These are phyloP conservation scores for Chymomyza costata DNA, from an alignment of 1,140 invertebrate species.

Conservation along the genomic window DNA sequence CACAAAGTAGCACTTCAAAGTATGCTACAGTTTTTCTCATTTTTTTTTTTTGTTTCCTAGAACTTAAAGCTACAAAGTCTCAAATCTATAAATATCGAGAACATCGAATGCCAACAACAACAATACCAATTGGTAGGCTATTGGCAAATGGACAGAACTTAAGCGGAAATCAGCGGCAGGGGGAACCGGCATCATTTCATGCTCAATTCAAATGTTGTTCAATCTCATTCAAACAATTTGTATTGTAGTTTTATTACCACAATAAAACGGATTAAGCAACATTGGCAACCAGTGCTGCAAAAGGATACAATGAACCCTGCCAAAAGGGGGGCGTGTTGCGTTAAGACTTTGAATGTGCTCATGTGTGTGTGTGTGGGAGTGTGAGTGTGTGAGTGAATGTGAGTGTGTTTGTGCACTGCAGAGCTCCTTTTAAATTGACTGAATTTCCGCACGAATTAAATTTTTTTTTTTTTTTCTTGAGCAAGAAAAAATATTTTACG, in stretches of 20 bases:
- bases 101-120: not conserved
- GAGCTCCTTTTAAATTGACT: conserved; percentile 65
- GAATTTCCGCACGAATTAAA: conserved; percentile 73
- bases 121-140: too few relatives aligned
- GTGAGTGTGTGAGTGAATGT: conserved; percentile 19
- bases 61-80: too few relatives aligned
- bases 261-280: conserved; percentile 70
- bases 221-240: conserved; percentile 71
- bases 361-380: conserved; percentile 10
- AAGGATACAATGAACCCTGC: conserved; percentile 50
- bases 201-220: conserved; percentile 70
- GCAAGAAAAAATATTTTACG: conserved; percentile 59
- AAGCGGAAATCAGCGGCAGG: too few relatives aligned
- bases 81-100: conserved; percentile 31
- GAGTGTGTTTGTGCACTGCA: conserved; percentile 6
- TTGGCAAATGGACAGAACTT: too few relatives aligned
- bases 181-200: conserved; percentile 45
- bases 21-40: too few relatives aligned
- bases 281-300: conserved; percentile 6
- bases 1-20: too few relatives aligned
- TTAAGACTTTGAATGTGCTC: conserved; percentile 16
- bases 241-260: conserved; percentile 73
- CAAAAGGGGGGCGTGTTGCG: conserved; percentile 42
- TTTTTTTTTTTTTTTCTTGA: conserved; percentile 31
- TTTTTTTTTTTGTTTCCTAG: too few relatives aligned